Evolutionary conservation across 2,888 invertebrate genomes (phyloP), one percentile per base, ranked within the genome.

Genomic region (Oxycera nigricornis): DNA sequence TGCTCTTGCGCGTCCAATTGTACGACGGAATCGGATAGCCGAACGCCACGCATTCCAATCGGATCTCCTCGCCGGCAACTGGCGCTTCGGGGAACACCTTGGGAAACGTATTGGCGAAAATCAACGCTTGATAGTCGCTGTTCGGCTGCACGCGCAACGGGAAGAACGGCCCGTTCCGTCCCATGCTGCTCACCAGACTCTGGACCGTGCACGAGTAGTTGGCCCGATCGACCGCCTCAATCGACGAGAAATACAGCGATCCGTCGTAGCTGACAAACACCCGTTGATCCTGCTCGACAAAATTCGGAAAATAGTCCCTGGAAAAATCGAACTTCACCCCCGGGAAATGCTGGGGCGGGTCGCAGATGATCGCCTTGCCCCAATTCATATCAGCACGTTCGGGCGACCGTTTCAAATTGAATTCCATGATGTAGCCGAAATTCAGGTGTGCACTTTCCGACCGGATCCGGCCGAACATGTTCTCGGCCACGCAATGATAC

Each of bases 81-180:
- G 97, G 96, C 24, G 96, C 95, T 83, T 95, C 95, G 0, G 98
- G 98, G 82, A 96, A 98, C 0, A 94, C 91, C 87, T 96, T 97
- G 0, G 98, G 98, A 80, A 98, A 98, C 80, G 94, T 95, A 82
- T 95, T 96, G 0, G 97, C 93, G 81, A 98, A 97, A 81, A 95
- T 93, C 50, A 98, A 86, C 77, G 95, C 94, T 81, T 97, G 96
- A 81, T 93, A 95, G 83, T 94, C 94, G 52, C 95, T 93, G 84
- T 95, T 93, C 26, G 95, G 92, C 79, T 91, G 90, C 0, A 97
- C 95, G 79, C 89, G 88, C 7, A 97, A 86, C 7, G 90, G 89
- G 80, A 97, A 96, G 81, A 94, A 93, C 4, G 96, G 96, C 0
- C 97, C 96, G 86, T 94, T 96, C 73, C 95, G 89, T 0, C 96